Evolutionary conservation across 2,888 invertebrate species (phyloP).

Genomic region (Phyllotreta cruciferae): DNA sequence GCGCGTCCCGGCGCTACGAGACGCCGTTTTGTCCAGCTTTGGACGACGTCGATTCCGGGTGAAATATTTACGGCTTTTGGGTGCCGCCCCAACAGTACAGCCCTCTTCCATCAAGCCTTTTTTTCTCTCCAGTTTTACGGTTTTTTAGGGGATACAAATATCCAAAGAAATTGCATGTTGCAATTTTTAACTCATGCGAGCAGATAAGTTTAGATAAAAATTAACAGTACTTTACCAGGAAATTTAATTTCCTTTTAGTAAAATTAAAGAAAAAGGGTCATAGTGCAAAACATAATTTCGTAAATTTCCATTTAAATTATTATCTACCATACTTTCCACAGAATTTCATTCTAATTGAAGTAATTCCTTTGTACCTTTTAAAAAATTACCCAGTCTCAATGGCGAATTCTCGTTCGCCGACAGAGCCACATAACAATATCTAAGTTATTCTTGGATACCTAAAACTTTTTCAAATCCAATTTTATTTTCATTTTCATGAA

Average conservation of each 20-base stretch:
- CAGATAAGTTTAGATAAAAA: no score
- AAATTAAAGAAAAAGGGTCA: no score
- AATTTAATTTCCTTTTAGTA: no score
- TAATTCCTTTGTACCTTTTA: constrained; percentile 17
- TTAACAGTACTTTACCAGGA: no score
- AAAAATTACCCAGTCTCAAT: constrained; percentile 24
- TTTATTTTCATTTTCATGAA: constrained; percentile 31
- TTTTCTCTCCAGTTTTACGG: constrained; percentile 1
- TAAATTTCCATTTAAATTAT: no score
- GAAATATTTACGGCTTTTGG: constrained; percentile 55
- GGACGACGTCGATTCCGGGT: constrained; percentile 56
- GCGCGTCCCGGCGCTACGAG: constrained; percentile 52
- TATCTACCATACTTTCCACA: no score
- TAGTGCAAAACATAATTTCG: no score
- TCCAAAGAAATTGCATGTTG: no score
- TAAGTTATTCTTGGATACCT: constrained; percentile 30
- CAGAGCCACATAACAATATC: constrained; percentile 26
- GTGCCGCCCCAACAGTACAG: not conserved
- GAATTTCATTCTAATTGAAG: constrained; percentile 3
- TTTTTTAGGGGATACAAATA: constrained; percentile 1
- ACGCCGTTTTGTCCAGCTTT: constrained; percentile 55
- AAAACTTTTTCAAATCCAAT: constrained; percentile 30
- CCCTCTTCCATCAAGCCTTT: constrained; percentile 4
- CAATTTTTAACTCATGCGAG: no score
- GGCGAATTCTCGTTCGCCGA: constrained; percentile 19